Base-by-base conservation (phyloP, 2,888 invertebrate species). In the Chouioia cunea region DNA sequence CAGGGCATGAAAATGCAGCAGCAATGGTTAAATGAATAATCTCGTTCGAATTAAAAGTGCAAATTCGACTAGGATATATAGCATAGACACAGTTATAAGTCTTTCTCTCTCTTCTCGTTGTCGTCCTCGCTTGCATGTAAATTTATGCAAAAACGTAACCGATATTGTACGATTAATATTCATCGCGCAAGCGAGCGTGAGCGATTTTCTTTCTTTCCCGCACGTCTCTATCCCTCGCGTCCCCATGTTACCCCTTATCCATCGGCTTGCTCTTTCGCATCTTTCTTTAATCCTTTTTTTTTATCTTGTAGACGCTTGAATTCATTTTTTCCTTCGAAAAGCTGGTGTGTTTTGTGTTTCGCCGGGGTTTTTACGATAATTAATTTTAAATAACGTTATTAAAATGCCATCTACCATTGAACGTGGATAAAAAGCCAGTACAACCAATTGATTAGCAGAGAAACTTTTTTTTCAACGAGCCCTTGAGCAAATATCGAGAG, bases 91-190 rank as follows among this genome's bases (percentile, higher is more conserved):
- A 46, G 10, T 16, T 27, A 57, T 53, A 6, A 2, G 16, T 48
- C 66, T 53, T 47, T 52, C 46, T 70, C 43, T 50, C 56, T 65
- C 56, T 43, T 56, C 47, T 6, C 27, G 15, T 20, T 6, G 16
- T 44, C 52, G 64, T 62, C 46, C 67, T 63, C 46, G 59, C 66
- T 62, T 54, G 73, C 71, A 80, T 80, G 78, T 75, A 80, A 77
- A 80, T 80, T 80, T 79, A 80, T 80, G 79, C 78, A 80, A 79
- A 80, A 80, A 76, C 76, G 80, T 79, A 78, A 79, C 78, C 79
- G 79, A 80, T 79, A 80, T 79, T 77, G 79, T 77, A 74, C 75
- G 77, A 80, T 80, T 80, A 80, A 80, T 80, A 80, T 80, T 80
- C 79, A 79, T 79, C 76, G 76, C 58, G 76, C 73, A 57, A 44